Conservation (phyloP, 1,140 invertebrate genomes). For the Caerostris darwini region DNA sequence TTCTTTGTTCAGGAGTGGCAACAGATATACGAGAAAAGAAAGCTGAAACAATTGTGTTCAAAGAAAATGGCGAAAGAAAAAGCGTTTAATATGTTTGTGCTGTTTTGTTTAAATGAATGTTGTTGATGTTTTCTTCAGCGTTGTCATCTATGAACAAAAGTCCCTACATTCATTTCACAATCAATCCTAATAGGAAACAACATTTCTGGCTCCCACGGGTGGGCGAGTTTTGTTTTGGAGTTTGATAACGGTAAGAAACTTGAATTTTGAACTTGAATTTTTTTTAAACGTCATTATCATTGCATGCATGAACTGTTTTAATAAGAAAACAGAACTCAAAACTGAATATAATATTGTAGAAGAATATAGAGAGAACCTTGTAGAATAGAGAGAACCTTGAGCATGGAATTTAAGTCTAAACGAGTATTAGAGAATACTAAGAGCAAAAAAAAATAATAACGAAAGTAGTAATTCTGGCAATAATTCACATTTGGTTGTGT, state of each 20-base stretch:
- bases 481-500: conserved; percentile 8
- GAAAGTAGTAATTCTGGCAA: conserved; percentile 13
- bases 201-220: not conserved
- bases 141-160: no score
- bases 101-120: no score
- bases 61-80: no score
- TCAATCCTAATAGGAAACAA: not conserved
- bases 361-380: conserved; percentile 24
- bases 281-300: conserved; percentile 5
- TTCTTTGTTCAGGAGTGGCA: no score
- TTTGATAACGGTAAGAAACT: not conserved
- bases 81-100: no score
- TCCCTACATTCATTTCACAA: not conserved
- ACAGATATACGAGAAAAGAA: no score
- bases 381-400: no score
- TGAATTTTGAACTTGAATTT: not conserved
- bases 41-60: no score
- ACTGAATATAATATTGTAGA: conserved; percentile 45
- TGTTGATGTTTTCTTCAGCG: no score
- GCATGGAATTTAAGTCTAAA: conserved; percentile 32
- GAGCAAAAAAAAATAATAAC: conserved; percentile 22
- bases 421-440: conserved; percentile 46
- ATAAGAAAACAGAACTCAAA: conserved; percentile 52
- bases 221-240: not conserved
- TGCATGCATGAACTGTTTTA: not conserved